Base-by-base conservation (phyloP, 2,113 vertebrate species). In the Cephalopterus ornatus region DNA sequence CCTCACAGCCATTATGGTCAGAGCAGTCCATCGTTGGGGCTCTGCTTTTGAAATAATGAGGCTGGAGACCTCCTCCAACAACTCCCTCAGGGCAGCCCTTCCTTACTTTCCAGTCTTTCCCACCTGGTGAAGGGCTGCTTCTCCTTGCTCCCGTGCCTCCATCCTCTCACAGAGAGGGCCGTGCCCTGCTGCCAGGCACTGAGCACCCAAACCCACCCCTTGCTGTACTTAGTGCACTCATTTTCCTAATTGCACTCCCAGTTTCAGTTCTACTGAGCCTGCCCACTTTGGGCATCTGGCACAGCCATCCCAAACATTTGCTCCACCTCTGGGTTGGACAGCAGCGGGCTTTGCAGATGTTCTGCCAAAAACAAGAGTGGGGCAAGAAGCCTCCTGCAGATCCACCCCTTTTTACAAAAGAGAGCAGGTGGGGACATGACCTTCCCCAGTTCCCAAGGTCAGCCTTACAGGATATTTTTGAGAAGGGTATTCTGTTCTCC, bases 161-260 rank as follows among this genome's bases (percentile, higher is more conserved):
- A 26, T 6, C 28, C 35, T 67, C 1, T 0, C 35, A 1, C 5
- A n/a, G 16, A 49, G 37, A 49, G 24, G 23, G 19, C 37, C 32
- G 23, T 56, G 61, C 41, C n/a, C 42, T 63, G 24, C 42, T n/a
- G 2, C 32, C 55, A 67, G 28, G 33, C 26, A 7, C 0, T 0
- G 12, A 53, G 14, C 28, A 27, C 22, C 61, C 50, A 61, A 56
- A 16, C n/a, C 15, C 16, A 6, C 6, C 15, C 28, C 33, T 28
- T 12, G 2, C 22, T n/a, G 8, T 9, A 5, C 19, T n/a, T 30
- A 7, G 18, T 6, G 32, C 12, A 8, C 1, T 10, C 26, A 2
- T 66, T 62, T 73, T 37, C 46, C 42, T 46, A 32, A 5, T 5
- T 68, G 33, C 1, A 4, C 8, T 58, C 26, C 20, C 37, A 24